Base-by-base conservation (phyloP, 2,888 invertebrate genomes). In the Euphydryas editha region DNA sequence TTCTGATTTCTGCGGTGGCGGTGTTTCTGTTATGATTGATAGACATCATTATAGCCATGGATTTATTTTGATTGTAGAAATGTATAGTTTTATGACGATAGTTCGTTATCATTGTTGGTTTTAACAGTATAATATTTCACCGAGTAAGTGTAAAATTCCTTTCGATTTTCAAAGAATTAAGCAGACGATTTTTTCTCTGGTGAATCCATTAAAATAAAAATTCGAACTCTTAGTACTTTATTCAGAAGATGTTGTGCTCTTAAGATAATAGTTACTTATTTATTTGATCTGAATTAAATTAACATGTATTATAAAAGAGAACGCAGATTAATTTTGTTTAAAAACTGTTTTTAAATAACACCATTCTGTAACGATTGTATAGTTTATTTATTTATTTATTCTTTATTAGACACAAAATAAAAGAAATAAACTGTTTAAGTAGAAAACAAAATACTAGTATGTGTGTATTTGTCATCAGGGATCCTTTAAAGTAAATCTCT, bases 1-100 rank as follows among this genome's bases (percentile, higher is more conserved):
- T 54, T 17, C 54, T 36, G 54, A 54, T 17, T 51, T 51, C 49
- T 51, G 49, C 49, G 49, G 49, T 51, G 49, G 49, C 49, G 49
- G 24, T 24, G 36, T 36, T 54, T 54, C 36, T 30, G 30, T 36
- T 54, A 56, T 67, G 60, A 68, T 63, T 51, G 60, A 68, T 68
- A 42, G 39, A 17, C 24, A 57, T 64, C 56, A 64, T 68, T 60
- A 68, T 37, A 44, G 10, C 44, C 44, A 60, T 58, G 55, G 68
- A 68, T 68, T 36, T 36, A 54, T 54, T 58, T 64, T 60, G 67
- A 68, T 68, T 64, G 59, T 56, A 44, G 55, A 58, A 47, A 68
- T 65, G 57, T 64, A 24, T 67, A 59, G 44, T 36, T 58, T 59
- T 54, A 68, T 62, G 24, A 55, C 18, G 36, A 24, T 46, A 42